Evolutionary conservation across 2,113 vertebrate species (phyloP).

Genomic region (Nyctereutes procyonoides): DNA sequence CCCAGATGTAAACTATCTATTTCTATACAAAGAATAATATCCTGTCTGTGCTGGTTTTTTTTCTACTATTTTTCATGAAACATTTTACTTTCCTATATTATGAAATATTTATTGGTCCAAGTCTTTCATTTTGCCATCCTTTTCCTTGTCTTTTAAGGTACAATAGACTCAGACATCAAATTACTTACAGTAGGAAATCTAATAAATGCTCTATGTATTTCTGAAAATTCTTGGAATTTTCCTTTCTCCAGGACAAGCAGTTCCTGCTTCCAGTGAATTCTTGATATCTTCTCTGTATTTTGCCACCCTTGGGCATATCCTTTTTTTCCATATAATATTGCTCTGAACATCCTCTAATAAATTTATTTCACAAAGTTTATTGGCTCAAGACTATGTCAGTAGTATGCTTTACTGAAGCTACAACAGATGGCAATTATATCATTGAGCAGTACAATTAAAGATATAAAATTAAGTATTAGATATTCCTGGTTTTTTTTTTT

Average conservation of each 20-base stretch:
- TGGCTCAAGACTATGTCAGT: neutral
- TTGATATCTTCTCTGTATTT: neutral
- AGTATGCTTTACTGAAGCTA: neutral
- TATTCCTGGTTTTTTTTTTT: neutral
- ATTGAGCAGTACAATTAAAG: neutral
- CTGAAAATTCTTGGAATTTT: neutral
- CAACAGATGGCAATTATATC: neutral
- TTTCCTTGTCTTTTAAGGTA: neutral
- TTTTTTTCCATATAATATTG: neutral
- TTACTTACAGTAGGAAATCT: neutral
- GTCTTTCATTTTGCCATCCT: neutral
- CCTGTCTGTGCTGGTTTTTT: neutral
- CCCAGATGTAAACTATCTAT: neutral
- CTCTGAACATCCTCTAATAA: neutral
- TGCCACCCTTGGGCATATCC: neutral
- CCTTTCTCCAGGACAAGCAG: neutral
- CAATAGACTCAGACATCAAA: conserved; percentile 19
- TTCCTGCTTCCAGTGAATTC: neutral
- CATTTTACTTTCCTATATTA: neutral
- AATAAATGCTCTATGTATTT: neutral
- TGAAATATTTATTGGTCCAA: neutral
- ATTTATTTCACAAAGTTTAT: neutral
- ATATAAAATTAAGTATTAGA: neutral
- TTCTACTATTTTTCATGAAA: neutral
- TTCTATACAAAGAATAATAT: neutral